phyloP scores from a whole-genome alignment of 2,888 invertebrate species.

The Napeogenes inachia region DNA sequence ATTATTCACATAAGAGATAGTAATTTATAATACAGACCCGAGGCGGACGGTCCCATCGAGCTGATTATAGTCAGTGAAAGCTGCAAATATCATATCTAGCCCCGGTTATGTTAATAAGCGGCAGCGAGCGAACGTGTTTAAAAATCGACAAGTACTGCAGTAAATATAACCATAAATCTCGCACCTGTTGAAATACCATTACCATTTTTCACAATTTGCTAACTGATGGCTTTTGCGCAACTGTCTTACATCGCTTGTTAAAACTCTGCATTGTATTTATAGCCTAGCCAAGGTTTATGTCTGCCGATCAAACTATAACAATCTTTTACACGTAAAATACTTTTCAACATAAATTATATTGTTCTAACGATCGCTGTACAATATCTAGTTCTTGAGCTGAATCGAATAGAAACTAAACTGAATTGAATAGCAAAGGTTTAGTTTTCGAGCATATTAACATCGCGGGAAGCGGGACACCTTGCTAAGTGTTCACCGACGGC shows the following conservation, averaged over 20 bases:
- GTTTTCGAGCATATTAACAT: too few species aligned
- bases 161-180: constrained; percentile 6
- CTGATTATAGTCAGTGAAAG: constrained; percentile 7
- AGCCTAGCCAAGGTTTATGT: constrained; percentile 1
- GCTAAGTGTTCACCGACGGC: neutral
- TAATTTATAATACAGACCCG: neutral
- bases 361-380: too few species aligned
- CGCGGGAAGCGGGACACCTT: too few species aligned
- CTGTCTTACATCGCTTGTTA: neutral
- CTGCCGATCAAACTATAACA: neutral
- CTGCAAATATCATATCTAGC: neutral
- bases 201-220: constrained; percentile 1
- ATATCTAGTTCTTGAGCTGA: too few species aligned
- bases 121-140: constrained; percentile 3
- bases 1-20: too few species aligned
- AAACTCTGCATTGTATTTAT: neutral
- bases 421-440: too few species aligned
- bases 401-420: too few species aligned
- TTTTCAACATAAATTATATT: too few species aligned
- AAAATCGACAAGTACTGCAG: neutral
- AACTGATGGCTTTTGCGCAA: neutral
- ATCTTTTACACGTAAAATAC: neutral
- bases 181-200: constrained; percentile 9
- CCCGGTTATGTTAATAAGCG: constrained; percentile 16
- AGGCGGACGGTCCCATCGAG: neutral